Evolutionary conservation across 2,113 vertebrate species (phyloP).

Genomic region (Lepus timidus): DNA sequence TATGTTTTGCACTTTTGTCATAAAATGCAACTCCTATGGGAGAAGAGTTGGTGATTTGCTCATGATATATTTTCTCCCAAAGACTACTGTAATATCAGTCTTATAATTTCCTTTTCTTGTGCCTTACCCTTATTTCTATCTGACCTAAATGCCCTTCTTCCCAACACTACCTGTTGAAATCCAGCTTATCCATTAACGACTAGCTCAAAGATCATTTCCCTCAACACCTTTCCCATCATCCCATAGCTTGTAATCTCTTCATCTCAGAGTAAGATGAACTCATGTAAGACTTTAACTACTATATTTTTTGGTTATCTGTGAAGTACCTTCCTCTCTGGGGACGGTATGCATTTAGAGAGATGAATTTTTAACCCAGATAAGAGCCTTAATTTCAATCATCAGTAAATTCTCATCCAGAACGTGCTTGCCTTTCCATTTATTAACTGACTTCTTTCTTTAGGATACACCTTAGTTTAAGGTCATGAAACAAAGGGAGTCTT

Average conservation of each 20-base stretch:
- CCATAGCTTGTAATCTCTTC: not conserved
- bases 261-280: not conserved
- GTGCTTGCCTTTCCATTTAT: constrained; percentile 20
- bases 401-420: not conserved
- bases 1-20: constrained; percentile 7
- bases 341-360: not conserved
- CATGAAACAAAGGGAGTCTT: constrained; percentile 70
- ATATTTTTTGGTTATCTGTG: not conserved
- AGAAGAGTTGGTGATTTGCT: not conserved
- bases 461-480: constrained; percentile 61
- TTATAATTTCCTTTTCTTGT: not conserved
- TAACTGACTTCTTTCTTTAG: constrained; percentile 65
- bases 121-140: not conserved
- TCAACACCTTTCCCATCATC: not conserved
- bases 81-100: not conserved
- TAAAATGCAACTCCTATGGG: not conserved
- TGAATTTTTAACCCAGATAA: not conserved
- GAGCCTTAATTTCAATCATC: constrained; percentile 23
- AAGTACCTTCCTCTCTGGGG: not conserved
- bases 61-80: not conserved
- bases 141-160: not conserved
- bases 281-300: not conserved
- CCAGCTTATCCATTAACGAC: not conserved
- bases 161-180: not conserved
- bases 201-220: not conserved